Evolutionary conservation across 1,140 invertebrate genomes (phyloP).

Genomic region (Aethina tumida): DNA sequence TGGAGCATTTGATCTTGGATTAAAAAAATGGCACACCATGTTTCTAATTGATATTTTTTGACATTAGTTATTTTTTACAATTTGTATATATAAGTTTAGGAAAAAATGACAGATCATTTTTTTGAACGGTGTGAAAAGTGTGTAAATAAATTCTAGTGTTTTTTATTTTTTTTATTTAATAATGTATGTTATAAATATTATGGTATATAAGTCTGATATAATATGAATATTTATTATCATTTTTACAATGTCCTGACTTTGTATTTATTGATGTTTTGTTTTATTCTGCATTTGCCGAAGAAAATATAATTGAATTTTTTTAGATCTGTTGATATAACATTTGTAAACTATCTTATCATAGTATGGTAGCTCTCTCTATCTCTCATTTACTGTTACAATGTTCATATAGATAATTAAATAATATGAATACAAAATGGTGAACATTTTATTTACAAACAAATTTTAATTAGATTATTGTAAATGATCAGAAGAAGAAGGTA

Average conservation of each 20-base stretch:
- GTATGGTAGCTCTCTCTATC: slow-evolving; percentile 33
- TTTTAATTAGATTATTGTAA: too few relatives aligned
- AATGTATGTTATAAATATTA: slow-evolving; percentile 23
- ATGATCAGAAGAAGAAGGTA: too few relatives aligned
- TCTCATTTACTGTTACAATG: slow-evolving; percentile 35
- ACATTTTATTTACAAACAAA: too few relatives aligned
- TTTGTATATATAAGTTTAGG: slow-evolving; percentile 26
- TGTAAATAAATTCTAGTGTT: slow-evolving; percentile 33
- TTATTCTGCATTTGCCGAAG: slow-evolving; percentile 24
- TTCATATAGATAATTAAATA: slow-evolving; percentile 34
- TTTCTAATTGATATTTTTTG: slow-evolving; percentile 8
- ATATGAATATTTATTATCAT: slow-evolving; percentile 26
- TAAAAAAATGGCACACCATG: background rate
- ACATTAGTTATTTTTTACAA: slow-evolving; percentile 21
- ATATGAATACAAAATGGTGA: slow-evolving; percentile 22
- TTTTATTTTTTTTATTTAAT: slow-evolving; percentile 25
- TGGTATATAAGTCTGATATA: slow-evolving; percentile 25
- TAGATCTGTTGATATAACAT: slow-evolving; percentile 30
- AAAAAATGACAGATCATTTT: slow-evolving; percentile 17
- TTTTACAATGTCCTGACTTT: slow-evolving; percentile 15
- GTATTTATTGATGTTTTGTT: slow-evolving; percentile 19
- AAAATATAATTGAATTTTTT: slow-evolving; percentile 9
- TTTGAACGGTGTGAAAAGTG: slow-evolving; percentile 25
- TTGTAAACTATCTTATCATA: slow-evolving; percentile 32
- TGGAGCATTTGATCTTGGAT: background rate